Evolutionary conservation across 2,113 vertebrate genomes (phyloP).

Genomic region (Callipepla californica): DNA sequence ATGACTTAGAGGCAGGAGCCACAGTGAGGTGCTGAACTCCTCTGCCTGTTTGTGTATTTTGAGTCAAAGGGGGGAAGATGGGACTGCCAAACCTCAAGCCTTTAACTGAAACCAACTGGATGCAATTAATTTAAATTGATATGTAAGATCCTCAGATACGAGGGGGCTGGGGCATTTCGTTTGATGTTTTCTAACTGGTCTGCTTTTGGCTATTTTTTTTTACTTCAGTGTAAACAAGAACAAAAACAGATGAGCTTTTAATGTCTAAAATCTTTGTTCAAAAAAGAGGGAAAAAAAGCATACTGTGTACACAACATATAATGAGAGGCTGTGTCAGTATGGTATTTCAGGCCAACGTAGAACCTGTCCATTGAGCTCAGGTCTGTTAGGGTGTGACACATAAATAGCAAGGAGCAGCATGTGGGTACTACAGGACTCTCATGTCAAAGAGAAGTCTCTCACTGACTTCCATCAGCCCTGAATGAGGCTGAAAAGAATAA

Average conservation of each 20-base stretch:
- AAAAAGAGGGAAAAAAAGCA: neutral
- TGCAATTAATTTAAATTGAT: slow-evolving; percentile 28
- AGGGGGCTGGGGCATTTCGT: neutral
- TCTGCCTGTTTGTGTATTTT: neutral
- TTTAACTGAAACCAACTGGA: neutral
- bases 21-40: neutral
- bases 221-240: neutral
- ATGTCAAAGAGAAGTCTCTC: neutral
- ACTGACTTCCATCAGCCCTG: neutral
- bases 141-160: neutral
- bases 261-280: neutral
- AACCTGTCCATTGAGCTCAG: neutral
- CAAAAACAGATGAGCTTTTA: neutral
- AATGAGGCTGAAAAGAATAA: neutral
- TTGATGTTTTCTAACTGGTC: slow-evolving; percentile 1
- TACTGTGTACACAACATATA: neutral
- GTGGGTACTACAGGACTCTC: neutral
- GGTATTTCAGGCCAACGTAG: neutral
- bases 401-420: neutral
- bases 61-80: neutral
- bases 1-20: neutral
- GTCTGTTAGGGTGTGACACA: neutral
- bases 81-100: neutral
- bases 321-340: neutral
- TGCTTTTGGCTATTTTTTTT: neutral